Conservation (phyloP, 2,113 vertebrate species). For the Hipposideros armiger region DNA sequence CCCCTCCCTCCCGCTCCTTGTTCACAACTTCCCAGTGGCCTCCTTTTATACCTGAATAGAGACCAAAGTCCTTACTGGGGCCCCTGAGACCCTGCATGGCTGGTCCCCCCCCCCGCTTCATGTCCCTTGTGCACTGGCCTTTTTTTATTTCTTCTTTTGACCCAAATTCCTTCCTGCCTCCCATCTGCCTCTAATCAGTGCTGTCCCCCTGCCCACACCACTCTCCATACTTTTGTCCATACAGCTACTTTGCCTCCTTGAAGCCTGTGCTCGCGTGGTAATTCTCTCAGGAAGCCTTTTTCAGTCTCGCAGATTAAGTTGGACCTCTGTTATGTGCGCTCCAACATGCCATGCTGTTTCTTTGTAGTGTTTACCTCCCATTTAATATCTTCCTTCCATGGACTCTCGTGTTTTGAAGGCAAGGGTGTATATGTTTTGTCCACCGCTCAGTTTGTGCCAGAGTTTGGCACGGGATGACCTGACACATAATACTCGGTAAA, state of each 20-base stretch:
- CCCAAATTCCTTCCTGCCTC: background rate
- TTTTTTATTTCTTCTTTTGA: conserved; percentile 32
- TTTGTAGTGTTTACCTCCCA: background rate
- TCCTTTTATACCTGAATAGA: background rate
- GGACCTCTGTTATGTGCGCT: background rate
- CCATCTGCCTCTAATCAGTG: background rate
- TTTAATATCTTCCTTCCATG: conserved; percentile 38
- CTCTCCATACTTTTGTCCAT: background rate
- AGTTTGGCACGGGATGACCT: background rate
- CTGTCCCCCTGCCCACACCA: background rate
- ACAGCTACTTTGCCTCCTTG: conserved; percentile 26
- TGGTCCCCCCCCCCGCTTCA: background rate
- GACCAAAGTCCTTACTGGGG: background rate
- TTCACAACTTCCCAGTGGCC: background rate
- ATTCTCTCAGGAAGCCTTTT: background rate
- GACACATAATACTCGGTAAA: background rate
- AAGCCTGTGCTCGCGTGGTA: background rate
- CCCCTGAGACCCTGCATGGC: background rate
- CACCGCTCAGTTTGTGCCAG: conserved; percentile 28
- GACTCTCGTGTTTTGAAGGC: background rate
- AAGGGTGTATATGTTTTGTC: background rate
- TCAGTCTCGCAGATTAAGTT: background rate
- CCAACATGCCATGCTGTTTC: background rate
- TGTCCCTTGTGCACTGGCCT: background rate
- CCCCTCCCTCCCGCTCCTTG: background rate